phyloP scores from a whole-genome alignment of 1,140 invertebrate genomes.

The Thereuonema tuberculata region DNA sequence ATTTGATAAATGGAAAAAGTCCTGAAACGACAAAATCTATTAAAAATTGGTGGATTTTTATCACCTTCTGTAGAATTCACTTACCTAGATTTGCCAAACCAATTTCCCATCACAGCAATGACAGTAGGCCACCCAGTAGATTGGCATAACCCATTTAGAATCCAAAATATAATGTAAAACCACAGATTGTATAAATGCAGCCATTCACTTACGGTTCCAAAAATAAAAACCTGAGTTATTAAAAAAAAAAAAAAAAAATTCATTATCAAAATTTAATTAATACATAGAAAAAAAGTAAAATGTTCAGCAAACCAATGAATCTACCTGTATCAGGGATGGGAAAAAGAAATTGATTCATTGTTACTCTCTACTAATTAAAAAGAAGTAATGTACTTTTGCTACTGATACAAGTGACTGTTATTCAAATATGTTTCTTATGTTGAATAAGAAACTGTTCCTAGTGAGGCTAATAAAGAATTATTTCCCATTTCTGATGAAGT shows the following conservation, averaged over 20 bases:
- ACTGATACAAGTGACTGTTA: too few relatives aligned
- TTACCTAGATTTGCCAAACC: conserved; percentile 27
- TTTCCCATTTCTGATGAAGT: too few relatives aligned
- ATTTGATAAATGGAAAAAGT: too few relatives aligned
- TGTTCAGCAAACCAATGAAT: neutral
- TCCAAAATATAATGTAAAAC: conserved; percentile 31
- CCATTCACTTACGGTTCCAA: conserved; percentile 37
- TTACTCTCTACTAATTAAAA: too few relatives aligned
- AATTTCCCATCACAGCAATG: conserved; percentile 33
- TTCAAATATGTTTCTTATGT: too few relatives aligned
- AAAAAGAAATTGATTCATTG: too few relatives aligned
- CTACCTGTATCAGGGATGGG: neutral
- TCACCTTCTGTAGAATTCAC: too few relatives aligned
- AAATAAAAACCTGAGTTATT: conserved; percentile 36
- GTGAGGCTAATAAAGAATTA: too few relatives aligned
- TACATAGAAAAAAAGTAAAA: neutral
- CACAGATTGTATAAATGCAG: conserved; percentile 31
- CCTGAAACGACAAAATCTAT: too few relatives aligned
- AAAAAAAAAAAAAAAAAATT: conserved; percentile 16
- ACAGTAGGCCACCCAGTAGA: conserved; percentile 32
- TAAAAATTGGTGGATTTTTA: too few relatives aligned
- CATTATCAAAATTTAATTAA: neutral
- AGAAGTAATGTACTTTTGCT: too few relatives aligned
- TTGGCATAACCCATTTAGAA: conserved; percentile 30
- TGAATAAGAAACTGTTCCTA: too few relatives aligned